A percentile compares a stretch with the other conserved stretches of the same genome.
These are phyloP conservation scores for Vicugna pacos DNA, from an alignment of 2,113 vertebrate genomes.

Conservation along the genomic window DNA sequence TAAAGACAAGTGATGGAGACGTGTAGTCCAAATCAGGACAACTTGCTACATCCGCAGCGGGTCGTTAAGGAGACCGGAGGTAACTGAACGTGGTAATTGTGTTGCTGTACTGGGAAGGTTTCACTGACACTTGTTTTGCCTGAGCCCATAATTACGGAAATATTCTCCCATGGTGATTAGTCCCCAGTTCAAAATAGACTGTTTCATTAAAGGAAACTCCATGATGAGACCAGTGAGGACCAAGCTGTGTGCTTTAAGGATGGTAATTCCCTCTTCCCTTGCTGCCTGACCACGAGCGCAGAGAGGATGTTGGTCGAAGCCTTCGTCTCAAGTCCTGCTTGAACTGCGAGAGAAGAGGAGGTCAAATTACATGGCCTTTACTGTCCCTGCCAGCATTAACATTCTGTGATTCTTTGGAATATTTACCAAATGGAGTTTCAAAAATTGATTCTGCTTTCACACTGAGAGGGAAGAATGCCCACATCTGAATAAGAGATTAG, in stretches of 20 bases:
- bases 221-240: constrained; percentile 62
- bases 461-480: constrained; percentile 72
- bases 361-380: background rate
- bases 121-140: constrained; percentile 66
- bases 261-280: constrained; percentile 27
- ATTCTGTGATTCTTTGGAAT: constrained; percentile 70
- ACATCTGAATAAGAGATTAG: constrained; percentile 78
- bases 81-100: constrained; percentile 65
- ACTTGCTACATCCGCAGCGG: constrained; percentile 32
- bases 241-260: constrained; percentile 47
- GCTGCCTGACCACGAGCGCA: background rate
- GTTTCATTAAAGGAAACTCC: constrained; percentile 70
- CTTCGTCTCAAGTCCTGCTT: constrained; percentile 13
- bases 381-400: constrained; percentile 50
- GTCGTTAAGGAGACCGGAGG: constrained; percentile 49
- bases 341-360: constrained; percentile 51
- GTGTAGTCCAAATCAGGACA: constrained; percentile 61
- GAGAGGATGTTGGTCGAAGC: background rate
- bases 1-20: constrained; percentile 52
- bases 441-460: constrained; percentile 77
- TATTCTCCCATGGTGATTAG: constrained; percentile 67
- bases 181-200: constrained; percentile 66
- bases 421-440: constrained; percentile 68
- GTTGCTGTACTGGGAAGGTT: constrained; percentile 51
- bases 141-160: constrained; percentile 66